Conservation (phyloP, 2,888 invertebrate species). For the Luperina testacea region DNA sequence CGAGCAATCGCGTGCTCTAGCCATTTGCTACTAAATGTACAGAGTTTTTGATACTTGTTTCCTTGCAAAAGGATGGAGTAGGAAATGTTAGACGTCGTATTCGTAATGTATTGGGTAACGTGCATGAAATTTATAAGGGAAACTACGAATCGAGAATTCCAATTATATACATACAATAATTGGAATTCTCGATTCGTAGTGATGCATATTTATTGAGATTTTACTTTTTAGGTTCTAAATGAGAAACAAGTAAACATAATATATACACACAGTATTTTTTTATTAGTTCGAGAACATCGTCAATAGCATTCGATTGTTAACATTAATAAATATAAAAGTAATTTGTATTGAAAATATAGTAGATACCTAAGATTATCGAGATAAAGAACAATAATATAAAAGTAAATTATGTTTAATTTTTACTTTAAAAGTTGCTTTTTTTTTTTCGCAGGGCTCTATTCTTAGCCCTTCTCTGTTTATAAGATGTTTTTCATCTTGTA, state of each 20-base stretch:
- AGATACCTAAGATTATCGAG: too few relatives aligned
- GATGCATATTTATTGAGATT: neutral
- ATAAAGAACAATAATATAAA: neutral
- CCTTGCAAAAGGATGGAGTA: slow-evolving; percentile 16
- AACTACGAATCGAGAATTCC: too few relatives aligned
- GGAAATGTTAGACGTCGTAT: slow-evolving; percentile 18
- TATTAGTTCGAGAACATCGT: neutral
- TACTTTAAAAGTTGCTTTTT: neutral
- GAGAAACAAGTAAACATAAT: too few relatives aligned
- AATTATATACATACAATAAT: neutral
- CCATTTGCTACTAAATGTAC: slow-evolving; percentile 46
- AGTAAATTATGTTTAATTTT: neutral
- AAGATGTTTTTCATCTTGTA: neutral
- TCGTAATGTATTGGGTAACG: slow-evolving; percentile 31
- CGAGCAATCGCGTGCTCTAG: slow-evolving; percentile 42
- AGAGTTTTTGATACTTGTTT: slow-evolving; percentile 49
- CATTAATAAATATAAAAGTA: neutral
- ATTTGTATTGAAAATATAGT: neutral
- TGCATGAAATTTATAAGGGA: slow-evolving; percentile 13
- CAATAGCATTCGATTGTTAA: neutral
- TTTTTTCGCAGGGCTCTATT: neutral
- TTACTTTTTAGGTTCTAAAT: neutral
- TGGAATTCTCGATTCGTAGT: neutral
- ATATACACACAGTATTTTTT: neutral
- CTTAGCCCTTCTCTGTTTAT: neutral